Conservation (phyloP, 2,113 vertebrate genomes). For the Synchiropus splendidus region DNA sequence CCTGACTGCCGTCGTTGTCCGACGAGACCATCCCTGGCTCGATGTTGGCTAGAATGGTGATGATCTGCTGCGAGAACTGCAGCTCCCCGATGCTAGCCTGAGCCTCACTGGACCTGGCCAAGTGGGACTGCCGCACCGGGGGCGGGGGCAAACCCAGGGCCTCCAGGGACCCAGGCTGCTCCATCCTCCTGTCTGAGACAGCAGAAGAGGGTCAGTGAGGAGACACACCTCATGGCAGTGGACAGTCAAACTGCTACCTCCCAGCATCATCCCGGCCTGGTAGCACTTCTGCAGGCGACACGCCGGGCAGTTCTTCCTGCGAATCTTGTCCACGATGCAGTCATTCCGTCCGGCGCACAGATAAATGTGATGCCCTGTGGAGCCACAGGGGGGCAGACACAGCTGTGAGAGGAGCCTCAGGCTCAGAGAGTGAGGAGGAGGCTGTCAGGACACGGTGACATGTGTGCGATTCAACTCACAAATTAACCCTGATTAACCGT, state of each 20-base stretch:
- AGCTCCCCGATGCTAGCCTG: constrained; percentile 78
- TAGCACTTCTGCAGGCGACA: constrained; percentile 96
- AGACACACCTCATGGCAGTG: no score
- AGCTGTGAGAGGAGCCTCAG: constrained; percentile 16
- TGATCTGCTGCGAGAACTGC: constrained; percentile 75
- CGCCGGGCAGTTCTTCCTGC: constrained; percentile 94
- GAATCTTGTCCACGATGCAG: constrained; percentile 97
- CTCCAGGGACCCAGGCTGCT: constrained; percentile 84
- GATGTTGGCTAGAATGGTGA: constrained; percentile 83
- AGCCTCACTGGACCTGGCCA: constrained; percentile 65
- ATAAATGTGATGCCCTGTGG: constrained; percentile 91
- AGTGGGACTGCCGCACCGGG: constrained; percentile 72
- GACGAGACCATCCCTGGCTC: constrained; percentile 86
- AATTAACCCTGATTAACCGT: no score
- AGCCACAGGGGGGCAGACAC: constrained; percentile 5
- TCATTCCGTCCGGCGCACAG: constrained; percentile 96
- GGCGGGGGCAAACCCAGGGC: constrained; percentile 72
- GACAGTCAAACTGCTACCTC: constrained; percentile 70
- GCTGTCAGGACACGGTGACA: constrained; percentile 68
- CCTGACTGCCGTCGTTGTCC: constrained; percentile 78
- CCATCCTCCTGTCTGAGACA: constrained; percentile 84
- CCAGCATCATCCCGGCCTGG: constrained; percentile 96
- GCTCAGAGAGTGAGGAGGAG: no score
- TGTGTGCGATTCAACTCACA: constrained; percentile 33
- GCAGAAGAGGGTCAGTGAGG: constrained; percentile 5